phyloP scores from a whole-genome alignment of 2,797 vertebrate genomes.

The Eulemur albifrons region DNA sequence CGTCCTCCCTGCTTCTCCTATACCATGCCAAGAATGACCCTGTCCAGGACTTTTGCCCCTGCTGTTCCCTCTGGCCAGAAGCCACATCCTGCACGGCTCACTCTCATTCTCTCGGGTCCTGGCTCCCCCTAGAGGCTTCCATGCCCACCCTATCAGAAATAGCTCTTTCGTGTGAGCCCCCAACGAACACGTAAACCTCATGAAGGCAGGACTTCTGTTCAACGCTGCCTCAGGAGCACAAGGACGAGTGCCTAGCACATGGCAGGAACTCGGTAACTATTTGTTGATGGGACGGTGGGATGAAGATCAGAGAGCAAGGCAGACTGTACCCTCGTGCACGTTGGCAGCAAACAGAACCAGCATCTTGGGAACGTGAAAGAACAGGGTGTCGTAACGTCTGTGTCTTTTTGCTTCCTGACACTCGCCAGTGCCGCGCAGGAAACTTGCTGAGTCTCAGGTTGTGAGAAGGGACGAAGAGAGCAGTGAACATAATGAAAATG shows the following conservation, averaged over 20 bases:
- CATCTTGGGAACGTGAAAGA: neutral
- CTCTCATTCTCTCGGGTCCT: neutral
- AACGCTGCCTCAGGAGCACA: neutral
- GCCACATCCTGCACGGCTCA: neutral
- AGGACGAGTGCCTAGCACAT: neutral
- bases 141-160: neutral
- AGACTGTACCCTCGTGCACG: neutral
- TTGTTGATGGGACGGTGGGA: neutral
- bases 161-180: neutral
- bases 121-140: neutral
- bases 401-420: neutral
- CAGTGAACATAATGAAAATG: neutral
- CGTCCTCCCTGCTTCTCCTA: neutral
- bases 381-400: rapidly evolving
- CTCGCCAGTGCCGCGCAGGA: neutral
- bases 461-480: neutral
- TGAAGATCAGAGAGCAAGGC: neutral
- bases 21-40: neutral
- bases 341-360: neutral
- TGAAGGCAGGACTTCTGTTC: neutral
- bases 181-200: neutral
- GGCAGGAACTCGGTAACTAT: neutral
- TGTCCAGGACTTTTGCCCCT: neutral
- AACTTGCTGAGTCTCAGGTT: neutral
- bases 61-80: neutral